Evolutionary conservation across 1,140 invertebrate species (phyloP), one percentile per base, ranked within the genome.

Genomic region (Olivierus martensii): DNA sequence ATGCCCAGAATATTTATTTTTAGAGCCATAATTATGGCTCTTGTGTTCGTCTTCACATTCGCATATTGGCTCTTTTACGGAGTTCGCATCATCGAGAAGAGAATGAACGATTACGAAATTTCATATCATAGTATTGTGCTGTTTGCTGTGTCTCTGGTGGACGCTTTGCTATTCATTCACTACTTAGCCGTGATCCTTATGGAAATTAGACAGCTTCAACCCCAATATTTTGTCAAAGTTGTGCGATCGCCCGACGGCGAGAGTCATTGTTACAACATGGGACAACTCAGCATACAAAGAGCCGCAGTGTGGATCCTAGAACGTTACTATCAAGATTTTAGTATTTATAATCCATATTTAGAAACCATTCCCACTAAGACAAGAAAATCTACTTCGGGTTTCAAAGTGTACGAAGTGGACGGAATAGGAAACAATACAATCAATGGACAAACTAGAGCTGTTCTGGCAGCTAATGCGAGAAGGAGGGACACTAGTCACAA

Each of bases 11-110:
- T 97, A 61, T 93, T 90, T 70, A 75, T 95, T 38, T 91, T 93
- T 65, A 77, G 90, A 62, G 82, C 88, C 1, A 77, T 89, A 58
- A 82, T 95, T 18, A 71, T 95, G 45, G 76, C 90, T 12, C 77
- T 97, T 36, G 80, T 94, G n/a, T 80, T 91, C 46, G 77, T 97
- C 11, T 87, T 92, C 66, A 88, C 84, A 51, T 92, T 95, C 73
- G 83, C 90, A 14, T 96, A 91, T 71, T 99, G 94, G 93, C 73
- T 98, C 0, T 98, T 98, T 69, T 99, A 96, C 66, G 81, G 89
- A 61, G 88, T 93, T 42, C 82, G 94, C 75, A 79, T 90, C 58
- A 53, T 75, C 56, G 65, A 73, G 65, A 62, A 67, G 56, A 50
- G 66, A 61, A 46, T 49, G 14, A 46, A 62, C 22, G 51, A 63